Base-by-base conservation (phyloP, 2,113 vertebrate species). In the Carassius gibelio region DNA sequence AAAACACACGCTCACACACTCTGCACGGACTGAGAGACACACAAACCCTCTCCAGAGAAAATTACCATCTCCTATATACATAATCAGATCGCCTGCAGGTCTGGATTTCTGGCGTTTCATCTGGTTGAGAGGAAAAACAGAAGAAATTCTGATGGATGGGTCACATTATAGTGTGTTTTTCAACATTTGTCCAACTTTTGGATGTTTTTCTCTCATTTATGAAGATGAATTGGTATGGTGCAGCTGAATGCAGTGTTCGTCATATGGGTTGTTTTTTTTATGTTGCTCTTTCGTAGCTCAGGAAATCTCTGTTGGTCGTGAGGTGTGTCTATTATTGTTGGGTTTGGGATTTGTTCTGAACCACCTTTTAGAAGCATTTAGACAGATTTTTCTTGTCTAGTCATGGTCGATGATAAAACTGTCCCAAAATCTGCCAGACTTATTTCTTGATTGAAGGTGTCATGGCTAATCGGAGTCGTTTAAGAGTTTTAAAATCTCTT, bases 71-170 rank as follows among this genome's bases (percentile, higher is more conserved):
- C 36, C 4, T 38, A 69, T 42, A 42, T 42, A 42, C 38, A 55
- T 84, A 80, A 81, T 86, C 68, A 75, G 79, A 59, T 71, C 23
- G 8, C 11, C 36, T 72, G 36, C 36, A 72, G 19, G 23, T 84
- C 82, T 76, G 26, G n/a, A 61, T 34, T 61, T 68, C 30, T 69
- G 13, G 10, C 64, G 10, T 61, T 83, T 77, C 23, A 72, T 57
- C 76, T 42, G 4, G 23, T 66, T 68, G 82, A 52, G 19, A 26
- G 5, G 23, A 68, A 34, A 42, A 81, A 23, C 36, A 5, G 23
- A 50, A 81, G 13, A 81, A 36, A 50, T 61, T 13, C 10, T 62
- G 76, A 79, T 62, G 9, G 34, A 61, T 61, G 57, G 36, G 21
- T 79, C 57, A 8, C 11, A 13, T 79, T 62, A 23, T 59, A 38